phyloP scores from a whole-genome alignment of 2,113 vertebrate species.

The Ardeotis arabs region DNA sequence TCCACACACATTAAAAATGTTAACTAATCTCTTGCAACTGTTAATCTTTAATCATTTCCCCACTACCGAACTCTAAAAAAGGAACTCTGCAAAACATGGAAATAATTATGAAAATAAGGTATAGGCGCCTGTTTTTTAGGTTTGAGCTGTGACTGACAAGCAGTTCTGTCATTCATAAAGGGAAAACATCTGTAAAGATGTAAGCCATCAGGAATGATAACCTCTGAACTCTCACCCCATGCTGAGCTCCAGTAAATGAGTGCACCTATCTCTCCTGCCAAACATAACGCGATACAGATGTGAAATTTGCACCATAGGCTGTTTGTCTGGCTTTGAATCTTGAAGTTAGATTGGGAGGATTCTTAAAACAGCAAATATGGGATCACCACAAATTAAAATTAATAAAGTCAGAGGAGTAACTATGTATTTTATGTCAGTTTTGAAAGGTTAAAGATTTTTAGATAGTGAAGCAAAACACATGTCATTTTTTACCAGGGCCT shows the following conservation, averaged over 20 bases:
- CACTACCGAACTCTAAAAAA: not conserved
- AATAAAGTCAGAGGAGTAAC: not conserved
- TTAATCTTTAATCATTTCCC: conserved; percentile 3
- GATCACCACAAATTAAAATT: conserved; percentile 44
- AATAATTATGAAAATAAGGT: not conserved
- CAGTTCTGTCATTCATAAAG: not conserved
- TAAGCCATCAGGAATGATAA: conserved; percentile 59
- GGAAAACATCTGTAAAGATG: conserved; percentile 53
- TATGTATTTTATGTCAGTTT: not conserved
- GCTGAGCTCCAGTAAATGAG: conserved; percentile 56
- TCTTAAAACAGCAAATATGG: conserved; percentile 48
- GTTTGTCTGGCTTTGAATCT: conserved; percentile 19
- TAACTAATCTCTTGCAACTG: conserved; percentile 18
- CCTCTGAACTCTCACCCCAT: conserved; percentile 53
- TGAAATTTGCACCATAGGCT: not conserved
- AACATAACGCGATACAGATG: conserved; percentile 44
- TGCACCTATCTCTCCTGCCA: conserved; percentile 52
- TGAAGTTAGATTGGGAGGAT: not conserved
- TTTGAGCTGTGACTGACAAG: conserved; percentile 30
- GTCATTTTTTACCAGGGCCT: not conserved
- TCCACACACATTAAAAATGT: conserved; percentile 13
- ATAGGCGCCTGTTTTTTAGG: not conserved
- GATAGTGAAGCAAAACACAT: conserved; percentile 3
- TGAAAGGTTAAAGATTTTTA: conserved; percentile 39
- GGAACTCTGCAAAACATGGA: not conserved